These are phyloP conservation scores for Platorchestia sp. DNA, from an alignment of 1,140 invertebrate genomes.

Conservation along the genomic window DNA sequence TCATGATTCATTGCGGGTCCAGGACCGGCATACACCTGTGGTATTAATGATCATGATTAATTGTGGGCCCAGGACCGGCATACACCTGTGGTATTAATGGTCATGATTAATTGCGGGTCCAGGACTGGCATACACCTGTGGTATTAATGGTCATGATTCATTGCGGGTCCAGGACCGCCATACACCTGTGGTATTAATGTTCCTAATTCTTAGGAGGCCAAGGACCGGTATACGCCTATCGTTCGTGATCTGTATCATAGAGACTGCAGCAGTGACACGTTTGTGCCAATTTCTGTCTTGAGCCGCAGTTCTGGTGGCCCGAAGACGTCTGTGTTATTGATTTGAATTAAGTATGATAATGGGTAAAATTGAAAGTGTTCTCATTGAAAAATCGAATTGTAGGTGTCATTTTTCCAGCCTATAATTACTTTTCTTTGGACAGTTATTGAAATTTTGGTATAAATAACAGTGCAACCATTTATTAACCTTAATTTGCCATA, in stretches of 20 bases:
- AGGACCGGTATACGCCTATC: too few relatives aligned
- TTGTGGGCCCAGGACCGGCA: background rate
- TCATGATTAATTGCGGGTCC: background rate
- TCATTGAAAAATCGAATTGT: background rate
- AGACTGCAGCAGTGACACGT: too few relatives aligned
- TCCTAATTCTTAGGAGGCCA: too few relatives aligned
- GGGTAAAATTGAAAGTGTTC: background rate
- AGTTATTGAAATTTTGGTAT: too few relatives aligned
- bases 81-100: background rate
- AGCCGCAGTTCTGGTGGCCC: too few relatives aligned
- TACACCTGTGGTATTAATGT: background rate
- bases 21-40: background rate
- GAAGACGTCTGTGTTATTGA: background rate
- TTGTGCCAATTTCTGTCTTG: too few relatives aligned
- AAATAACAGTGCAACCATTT: too few relatives aligned
- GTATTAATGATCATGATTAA: background rate
- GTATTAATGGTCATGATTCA: background rate
- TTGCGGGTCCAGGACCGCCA: background rate
- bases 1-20: background rate
- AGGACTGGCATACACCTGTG: background rate
- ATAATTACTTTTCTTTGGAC: too few relatives aligned
- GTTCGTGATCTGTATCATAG: too few relatives aligned
- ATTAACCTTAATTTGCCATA: too few relatives aligned
- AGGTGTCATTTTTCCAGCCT: too few relatives aligned
- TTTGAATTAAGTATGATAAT: background rate